These are phyloP conservation scores for Danio choprae DNA, from an alignment of 2,797 vertebrate genomes.

Conservation along the genomic window DNA sequence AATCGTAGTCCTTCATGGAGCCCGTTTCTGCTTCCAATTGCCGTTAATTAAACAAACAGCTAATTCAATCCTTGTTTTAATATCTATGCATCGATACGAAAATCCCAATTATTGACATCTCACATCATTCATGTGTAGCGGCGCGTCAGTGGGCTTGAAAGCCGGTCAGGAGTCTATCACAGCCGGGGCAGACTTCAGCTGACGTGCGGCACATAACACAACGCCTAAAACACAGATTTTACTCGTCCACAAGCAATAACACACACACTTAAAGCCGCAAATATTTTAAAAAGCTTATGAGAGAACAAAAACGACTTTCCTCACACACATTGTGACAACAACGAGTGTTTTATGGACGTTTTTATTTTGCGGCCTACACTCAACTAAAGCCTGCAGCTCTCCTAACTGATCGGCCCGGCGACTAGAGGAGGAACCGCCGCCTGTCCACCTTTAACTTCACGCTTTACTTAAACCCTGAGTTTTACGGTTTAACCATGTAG, in stretches of 20 bases:
- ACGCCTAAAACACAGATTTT: conserved; percentile 14
- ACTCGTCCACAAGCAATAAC: not conserved
- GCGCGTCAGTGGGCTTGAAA: conserved; percentile 71
- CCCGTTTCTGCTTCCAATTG: not conserved
- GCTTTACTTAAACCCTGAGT: conserved; percentile 43
- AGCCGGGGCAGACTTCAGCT: conserved; percentile 47
- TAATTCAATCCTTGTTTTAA: not conserved
- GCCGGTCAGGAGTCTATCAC: conserved; percentile 71
- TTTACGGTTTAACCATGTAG: not conserved
- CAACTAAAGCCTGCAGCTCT: conserved; percentile 69
- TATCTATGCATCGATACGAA: not conserved
- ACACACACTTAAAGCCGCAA: not conserved
- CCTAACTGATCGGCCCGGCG: conserved; percentile 51
- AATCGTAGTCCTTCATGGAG: not conserved
- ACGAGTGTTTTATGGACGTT: conserved; percentile 1
- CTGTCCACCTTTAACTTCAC: conserved; percentile 51
- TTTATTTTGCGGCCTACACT: conserved; percentile 72
- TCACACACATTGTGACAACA: not conserved
- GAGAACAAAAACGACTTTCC: not conserved
- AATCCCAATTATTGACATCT: not conserved
- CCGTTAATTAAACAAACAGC: not conserved
- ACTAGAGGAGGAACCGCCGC: conserved; percentile 61
- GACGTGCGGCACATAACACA: conserved; percentile 41
- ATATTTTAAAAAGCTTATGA: not conserved
- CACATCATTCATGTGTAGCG: conserved; percentile 57